Base-by-base conservation (phyloP, 2,113 vertebrate species). In the Penelope pileata region DNA sequence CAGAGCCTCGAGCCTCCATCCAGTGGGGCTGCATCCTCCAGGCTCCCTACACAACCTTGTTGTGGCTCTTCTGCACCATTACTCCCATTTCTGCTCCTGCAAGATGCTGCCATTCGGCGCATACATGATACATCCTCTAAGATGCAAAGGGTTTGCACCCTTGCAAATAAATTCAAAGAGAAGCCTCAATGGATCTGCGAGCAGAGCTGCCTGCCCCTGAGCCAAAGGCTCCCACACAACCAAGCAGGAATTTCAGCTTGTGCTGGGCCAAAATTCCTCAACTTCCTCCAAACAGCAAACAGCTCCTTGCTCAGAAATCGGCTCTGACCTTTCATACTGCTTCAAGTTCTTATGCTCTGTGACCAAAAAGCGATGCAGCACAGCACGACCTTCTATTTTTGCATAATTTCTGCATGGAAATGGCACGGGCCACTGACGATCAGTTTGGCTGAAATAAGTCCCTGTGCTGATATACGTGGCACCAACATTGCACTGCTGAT, bases 211-310 rank as follows among this genome's bases (percentile, higher is more conserved):
- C 87, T 90, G 67, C 81, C 79, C 53, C 5, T 22, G 1, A 54
- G 38, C 54, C 7, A 1, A 83, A 50, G 23, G 77, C 96, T 94
- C 96, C 96, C 95, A 96, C 93, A 94, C 90, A 88, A 34, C 68
- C 79, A 26, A 51, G 78, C n/a, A 92, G 83, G 95, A 96, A 96
- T 96, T 91, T 91, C 88, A 86, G 82, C 38, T 0, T 22, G 45
- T 13, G 3, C 16, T 32, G 38, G 79, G 91, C 94, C 95, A 96
- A 96, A 95, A 96, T 93, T 95, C 95, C 86, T 86, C 79, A 32
- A 91, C 88, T 96, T 95, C 94, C 84, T 96, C 79, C 90, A n/a
- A 94, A 74, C 6, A 74, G 75, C 80, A 80, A 91, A 90, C 50
- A 73, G 85, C 87, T 70, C 50, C 82, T 88, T 3, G 9, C 54